These are phyloP conservation scores for Chelonus insularis DNA, from an alignment of 1,140 invertebrate genomes.

Conservation along the genomic window DNA sequence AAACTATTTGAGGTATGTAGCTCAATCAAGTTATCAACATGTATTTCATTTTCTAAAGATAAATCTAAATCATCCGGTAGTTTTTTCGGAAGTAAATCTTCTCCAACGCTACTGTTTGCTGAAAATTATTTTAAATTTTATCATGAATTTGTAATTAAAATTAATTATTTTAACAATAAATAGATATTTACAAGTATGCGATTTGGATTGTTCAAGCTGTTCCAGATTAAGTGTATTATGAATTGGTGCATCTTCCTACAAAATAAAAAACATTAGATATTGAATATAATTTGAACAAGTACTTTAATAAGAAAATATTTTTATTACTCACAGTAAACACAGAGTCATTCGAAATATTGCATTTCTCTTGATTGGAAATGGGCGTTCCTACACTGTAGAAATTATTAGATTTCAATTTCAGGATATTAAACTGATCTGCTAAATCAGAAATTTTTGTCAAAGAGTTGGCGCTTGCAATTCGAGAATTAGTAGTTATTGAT, in stretches of 20 bases:
- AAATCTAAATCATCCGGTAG: slow-evolving; percentile 39
- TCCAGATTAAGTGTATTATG: too few species aligned
- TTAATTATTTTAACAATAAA: neutral
- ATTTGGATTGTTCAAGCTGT: too few species aligned
- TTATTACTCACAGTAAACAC: slow-evolving; percentile 46
- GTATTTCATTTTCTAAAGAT: slow-evolving; percentile 43
- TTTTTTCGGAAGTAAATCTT: slow-evolving; percentile 42
- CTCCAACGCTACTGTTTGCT: slow-evolving; percentile 28
- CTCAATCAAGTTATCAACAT: slow-evolving; percentile 46
- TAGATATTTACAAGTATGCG: slow-evolving; percentile 32
- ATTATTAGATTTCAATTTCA: slow-evolving; percentile 3
- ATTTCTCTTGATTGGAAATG: neutral
- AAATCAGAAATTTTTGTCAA: slow-evolving; percentile 7
- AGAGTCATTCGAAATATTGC: slow-evolving; percentile 38
- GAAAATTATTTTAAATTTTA: slow-evolving; percentile 12
- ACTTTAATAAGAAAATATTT: too few species aligned
- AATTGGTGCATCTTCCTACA: too few species aligned
- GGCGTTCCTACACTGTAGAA: too few species aligned
- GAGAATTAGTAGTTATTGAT: neutral
- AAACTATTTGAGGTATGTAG: slow-evolving; percentile 33
- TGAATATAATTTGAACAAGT: too few species aligned
- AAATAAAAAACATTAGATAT: too few species aligned
- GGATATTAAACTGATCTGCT: neutral
- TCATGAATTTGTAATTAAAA: slow-evolving; percentile 8
- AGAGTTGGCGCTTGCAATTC: neutral